Percentiles rank a stretch among this genome's conserved stretches.
Evolutionary conservation across 2,797 vertebrate genomes (phyloP).

Genomic region (Hephaestus fuliginosus): DNA sequence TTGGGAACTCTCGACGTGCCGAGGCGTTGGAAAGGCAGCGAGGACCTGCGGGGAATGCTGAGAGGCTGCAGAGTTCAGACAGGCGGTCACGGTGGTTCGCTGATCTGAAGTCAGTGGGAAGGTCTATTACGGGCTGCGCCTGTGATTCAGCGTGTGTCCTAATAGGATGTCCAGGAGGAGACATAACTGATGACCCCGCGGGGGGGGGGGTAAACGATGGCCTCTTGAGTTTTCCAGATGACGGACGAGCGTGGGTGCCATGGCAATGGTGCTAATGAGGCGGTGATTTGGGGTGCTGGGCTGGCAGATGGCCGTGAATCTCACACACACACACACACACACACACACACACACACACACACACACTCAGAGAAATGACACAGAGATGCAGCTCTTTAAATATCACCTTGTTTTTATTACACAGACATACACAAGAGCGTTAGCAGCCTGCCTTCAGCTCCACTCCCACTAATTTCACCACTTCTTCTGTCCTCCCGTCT

Average conservation of each 20-base stretch:
- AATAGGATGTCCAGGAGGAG: slow-evolving; percentile 62
- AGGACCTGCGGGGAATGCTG: slow-evolving; percentile 22
- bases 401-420: slow-evolving; percentile 84
- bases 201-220: slow-evolving; percentile 37
- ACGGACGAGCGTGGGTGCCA: slow-evolving; percentile 69
- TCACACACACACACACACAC: slow-evolving; percentile 33
- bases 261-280: slow-evolving; percentile 77
- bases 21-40: background rate
- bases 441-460: slow-evolving; percentile 80
- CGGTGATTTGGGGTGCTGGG: slow-evolving; percentile 64
- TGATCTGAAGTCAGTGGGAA: slow-evolving; percentile 10
- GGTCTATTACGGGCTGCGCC: slow-evolving; percentile 37
- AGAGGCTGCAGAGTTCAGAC: background rate
- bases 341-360: slow-evolving; percentile 22
- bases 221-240: slow-evolving; percentile 73
- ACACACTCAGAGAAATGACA: slow-evolving; percentile 54
- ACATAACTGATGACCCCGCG: slow-evolving; percentile 64
- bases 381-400: slow-evolving; percentile 73
- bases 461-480: slow-evolving; percentile 54
- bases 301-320: slow-evolving; percentile 79
- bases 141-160: slow-evolving; percentile 47
- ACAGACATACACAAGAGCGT: slow-evolving; percentile 79
- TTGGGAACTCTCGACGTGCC: background rate
- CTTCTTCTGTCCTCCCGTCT: slow-evolving; percentile 23
- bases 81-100: background rate